These are phyloP conservation scores for Oreochromis mossambicus DNA, from an alignment of 2,797 vertebrate species.

Conservation along the genomic window DNA sequence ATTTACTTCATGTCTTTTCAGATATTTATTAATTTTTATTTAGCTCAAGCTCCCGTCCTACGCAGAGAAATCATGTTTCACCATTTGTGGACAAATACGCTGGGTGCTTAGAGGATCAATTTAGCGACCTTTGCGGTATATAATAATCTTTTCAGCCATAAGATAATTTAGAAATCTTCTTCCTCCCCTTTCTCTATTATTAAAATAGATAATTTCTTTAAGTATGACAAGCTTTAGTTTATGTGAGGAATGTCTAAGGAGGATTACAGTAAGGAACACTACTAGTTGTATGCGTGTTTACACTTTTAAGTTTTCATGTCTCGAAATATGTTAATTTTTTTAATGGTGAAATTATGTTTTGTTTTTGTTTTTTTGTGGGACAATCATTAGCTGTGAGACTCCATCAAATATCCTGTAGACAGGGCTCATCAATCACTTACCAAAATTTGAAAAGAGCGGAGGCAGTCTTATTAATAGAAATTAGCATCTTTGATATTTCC, in stretches of 20 bases:
- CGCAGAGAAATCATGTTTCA: not conserved
- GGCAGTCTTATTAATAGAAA: conserved; percentile 50
- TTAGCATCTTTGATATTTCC: conserved; percentile 34
- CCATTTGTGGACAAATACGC: not conserved
- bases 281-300: not conserved
- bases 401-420: conserved; percentile 19
- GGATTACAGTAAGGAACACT: not conserved
- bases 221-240: not conserved
- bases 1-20: not conserved
- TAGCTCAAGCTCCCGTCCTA: not conserved
- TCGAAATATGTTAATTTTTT: not conserved
- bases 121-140: not conserved
- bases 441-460: conserved; percentile 39
- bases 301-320: not conserved
- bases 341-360: not conserved
- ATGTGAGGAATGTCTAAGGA: not conserved
- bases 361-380: not conserved
- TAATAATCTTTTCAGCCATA: not conserved
- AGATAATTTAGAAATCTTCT: not conserved
- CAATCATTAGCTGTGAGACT: not conserved
- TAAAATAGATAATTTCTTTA: not conserved
- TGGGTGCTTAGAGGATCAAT: not conserved
- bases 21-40: not conserved
- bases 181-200: not conserved
- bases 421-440: conserved; percentile 42